Conservation (phyloP, 2,888 invertebrate genomes). For the Philhelius pedissequus region DNA sequence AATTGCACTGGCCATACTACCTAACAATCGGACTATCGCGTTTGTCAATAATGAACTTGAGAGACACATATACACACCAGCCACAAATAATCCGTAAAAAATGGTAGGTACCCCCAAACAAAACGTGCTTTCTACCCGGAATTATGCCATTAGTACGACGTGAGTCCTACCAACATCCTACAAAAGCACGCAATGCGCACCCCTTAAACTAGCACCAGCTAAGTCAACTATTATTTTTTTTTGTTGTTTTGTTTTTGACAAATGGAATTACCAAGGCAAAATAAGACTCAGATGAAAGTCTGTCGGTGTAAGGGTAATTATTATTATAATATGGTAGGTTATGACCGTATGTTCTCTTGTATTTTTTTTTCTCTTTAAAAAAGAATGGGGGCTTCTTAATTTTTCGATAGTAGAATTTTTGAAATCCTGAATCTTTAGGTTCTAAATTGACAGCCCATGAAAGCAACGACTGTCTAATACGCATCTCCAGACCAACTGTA, state of each 20-base stretch:
- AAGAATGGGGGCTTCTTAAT: not conserved
- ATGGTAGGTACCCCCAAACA: constrained; percentile 14
- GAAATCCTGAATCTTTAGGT: not conserved
- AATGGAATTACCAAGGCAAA: not conserved
- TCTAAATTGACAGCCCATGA: not conserved
- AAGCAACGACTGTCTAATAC: not conserved
- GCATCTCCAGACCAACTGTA: not conserved
- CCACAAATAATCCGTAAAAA: constrained; percentile 47
- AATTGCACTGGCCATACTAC: constrained; percentile 30
- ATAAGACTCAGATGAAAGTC: not conserved
- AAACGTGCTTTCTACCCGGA: constrained; percentile 34
- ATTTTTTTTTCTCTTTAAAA: no score
- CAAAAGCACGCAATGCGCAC: not conserved
- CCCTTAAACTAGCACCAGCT: not conserved
- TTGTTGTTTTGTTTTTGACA: not conserved
- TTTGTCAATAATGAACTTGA: constrained; percentile 42
- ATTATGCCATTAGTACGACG: constrained; percentile 8
- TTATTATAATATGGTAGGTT: not conserved
- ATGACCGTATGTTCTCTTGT: not conserved
- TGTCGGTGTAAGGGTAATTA: not conserved
- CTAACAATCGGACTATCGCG: no score
- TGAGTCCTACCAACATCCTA: not conserved
- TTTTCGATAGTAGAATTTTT: not conserved
- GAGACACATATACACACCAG: constrained; percentile 28
- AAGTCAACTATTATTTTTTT: no score